These are phyloP conservation scores for Synanthedon tipuliformis DNA, from an alignment of 2,888 invertebrate species.

Conservation along the genomic window DNA sequence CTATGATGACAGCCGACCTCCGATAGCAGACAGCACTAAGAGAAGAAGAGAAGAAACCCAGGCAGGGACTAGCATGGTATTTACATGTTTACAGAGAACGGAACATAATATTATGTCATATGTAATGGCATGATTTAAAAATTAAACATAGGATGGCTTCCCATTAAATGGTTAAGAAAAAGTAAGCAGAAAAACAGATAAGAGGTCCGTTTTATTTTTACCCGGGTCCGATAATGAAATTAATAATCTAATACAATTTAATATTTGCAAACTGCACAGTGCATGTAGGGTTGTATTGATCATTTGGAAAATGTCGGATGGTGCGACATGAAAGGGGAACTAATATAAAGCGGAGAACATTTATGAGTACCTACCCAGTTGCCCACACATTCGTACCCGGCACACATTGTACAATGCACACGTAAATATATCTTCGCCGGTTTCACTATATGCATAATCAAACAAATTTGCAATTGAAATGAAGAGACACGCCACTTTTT, in stretches of 20 bases:
- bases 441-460: constrained; percentile 56
- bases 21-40: no score
- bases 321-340: constrained; percentile 15
- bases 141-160: no score
- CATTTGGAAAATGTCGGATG: constrained; percentile 28
- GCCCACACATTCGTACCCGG: constrained; percentile 39
- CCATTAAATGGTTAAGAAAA: no score
- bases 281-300: constrained; percentile 38
- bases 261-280: constrained; percentile 28
- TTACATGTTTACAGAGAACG: no score
- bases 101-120: no score
- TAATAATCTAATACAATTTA: constrained; percentile 12
- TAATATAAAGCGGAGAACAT: constrained; percentile 1
- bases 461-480: constrained; percentile 63
- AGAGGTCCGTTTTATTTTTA: no score
- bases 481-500: constrained; percentile 51
- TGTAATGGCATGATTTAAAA: no score
- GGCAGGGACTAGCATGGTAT: constrained; percentile 2
- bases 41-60: neutral
- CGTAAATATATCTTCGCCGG: constrained; percentile 53
- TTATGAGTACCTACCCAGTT: constrained; percentile 20
- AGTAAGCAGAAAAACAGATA: no score
- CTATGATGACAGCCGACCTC: no score
- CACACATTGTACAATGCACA: constrained; percentile 54
- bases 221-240: no score